Conservation (phyloP, 2,113 vertebrate species). For the Oreocharis arfaki region DNA sequence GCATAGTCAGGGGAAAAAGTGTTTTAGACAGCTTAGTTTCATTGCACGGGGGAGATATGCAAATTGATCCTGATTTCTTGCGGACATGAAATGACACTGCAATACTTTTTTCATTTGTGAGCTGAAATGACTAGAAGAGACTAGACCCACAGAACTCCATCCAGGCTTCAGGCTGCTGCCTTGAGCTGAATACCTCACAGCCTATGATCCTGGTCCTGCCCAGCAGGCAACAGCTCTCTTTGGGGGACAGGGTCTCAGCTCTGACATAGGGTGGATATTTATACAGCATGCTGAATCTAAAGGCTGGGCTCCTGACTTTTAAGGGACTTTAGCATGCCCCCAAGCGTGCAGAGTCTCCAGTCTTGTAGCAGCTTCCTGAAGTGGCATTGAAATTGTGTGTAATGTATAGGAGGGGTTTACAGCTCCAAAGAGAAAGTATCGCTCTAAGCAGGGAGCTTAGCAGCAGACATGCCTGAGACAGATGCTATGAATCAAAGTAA, state of each 20-base stretch:
- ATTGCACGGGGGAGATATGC: background rate
- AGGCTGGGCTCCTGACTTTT: background rate
- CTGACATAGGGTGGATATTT: fast-evolving
- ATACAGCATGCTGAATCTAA: background rate
- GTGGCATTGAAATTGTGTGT: fast-evolving
- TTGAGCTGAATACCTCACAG: background rate
- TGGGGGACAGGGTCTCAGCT: background rate
- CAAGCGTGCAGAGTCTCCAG: background rate
- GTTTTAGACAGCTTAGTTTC: background rate
- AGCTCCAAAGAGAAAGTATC: background rate
- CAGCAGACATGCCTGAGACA: background rate
- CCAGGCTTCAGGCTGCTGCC: background rate
- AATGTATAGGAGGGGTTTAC: background rate
- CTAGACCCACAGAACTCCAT: background rate
- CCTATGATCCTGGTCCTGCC: background rate
- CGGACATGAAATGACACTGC: background rate
- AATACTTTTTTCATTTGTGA: background rate
- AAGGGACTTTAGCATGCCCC: background rate
- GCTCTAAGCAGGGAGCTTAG: background rate
- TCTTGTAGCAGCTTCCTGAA: background rate
- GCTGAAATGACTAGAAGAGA: background rate
- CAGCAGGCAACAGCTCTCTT: background rate
- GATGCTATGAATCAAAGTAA: background rate
- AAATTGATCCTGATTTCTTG: background rate
- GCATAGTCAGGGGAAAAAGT: background rate